A percentile compares a stretch with the other conserved stretches of the same genome.
Conservation (phyloP, 2,888 invertebrate species). For the Himalopsyche kuldschensis region DNA sequence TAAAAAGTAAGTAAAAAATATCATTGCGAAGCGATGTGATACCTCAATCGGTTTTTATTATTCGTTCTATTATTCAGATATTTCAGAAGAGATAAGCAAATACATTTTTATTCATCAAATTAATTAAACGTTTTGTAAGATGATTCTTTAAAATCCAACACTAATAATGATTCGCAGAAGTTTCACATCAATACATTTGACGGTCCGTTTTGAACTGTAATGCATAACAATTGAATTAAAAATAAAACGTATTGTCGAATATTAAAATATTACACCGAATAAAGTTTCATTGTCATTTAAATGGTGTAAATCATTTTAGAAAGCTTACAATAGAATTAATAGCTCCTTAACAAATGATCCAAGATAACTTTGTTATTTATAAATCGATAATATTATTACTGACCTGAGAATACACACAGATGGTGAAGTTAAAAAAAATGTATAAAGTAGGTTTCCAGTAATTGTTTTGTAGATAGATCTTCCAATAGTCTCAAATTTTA, state of each 20-base stretch:
- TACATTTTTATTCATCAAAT: neutral
- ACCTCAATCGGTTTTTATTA: neutral
- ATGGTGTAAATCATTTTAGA: neutral
- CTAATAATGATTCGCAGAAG: neutral
- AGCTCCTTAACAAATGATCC: neutral
- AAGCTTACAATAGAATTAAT: neutral
- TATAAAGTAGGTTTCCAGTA: no score
- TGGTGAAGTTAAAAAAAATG: no score
- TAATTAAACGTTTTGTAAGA: neutral
- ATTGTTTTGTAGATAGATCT: no score
- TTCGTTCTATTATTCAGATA: neutral
- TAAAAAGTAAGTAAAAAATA: neutral
- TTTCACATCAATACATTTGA: neutral
- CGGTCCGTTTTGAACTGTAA: neutral
- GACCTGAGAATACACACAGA: no score
- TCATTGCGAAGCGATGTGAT: neutral
- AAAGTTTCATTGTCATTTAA: neutral
- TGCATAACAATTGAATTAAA: no score
- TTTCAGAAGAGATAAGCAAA: neutral
- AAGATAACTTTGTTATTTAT: neutral
- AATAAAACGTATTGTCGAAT: no score
- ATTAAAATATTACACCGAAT: no score
- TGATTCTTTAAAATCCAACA: neutral
- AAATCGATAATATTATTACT: neutral
- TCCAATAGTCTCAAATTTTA: no score